These are phyloP conservation scores for Ceramica pisi DNA, from an alignment of 2,888 invertebrate species.

Conservation along the genomic window DNA sequence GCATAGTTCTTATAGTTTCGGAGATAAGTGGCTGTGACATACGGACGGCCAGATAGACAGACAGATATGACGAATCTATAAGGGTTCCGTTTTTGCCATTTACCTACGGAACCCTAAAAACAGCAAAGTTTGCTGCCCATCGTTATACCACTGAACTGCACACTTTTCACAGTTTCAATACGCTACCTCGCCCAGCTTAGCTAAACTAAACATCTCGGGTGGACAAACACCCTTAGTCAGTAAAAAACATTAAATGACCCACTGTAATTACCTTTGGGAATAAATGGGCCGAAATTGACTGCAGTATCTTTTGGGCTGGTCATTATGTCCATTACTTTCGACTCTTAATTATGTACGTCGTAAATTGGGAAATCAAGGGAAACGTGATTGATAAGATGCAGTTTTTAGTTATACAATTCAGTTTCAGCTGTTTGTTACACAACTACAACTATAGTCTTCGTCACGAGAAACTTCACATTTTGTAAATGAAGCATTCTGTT, in stretches of 20 bases:
- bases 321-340: neutral
- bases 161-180: neutral
- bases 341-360: neutral
- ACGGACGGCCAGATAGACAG: no score
- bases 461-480: no score
- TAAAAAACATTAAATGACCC: constrained; percentile 41
- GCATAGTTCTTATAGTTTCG: no score
- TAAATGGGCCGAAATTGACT: constrained; percentile 2
- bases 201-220: neutral
- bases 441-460: no score
- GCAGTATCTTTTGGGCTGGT: neutral
- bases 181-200: neutral
- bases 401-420: neutral
- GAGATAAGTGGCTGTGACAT: no score
- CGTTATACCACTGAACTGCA: no score
- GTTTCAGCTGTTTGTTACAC: no score
- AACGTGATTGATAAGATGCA: neutral
- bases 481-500: no score
- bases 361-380: neutral
- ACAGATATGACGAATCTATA: no score
- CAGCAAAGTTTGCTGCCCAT: no score
- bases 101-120: no score
- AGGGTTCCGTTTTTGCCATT: no score
- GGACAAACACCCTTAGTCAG: neutral
- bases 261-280: constrained; percentile 34